Conservation (phyloP, 2,113 vertebrate species). For the Phylloscopus whistleri region DNA sequence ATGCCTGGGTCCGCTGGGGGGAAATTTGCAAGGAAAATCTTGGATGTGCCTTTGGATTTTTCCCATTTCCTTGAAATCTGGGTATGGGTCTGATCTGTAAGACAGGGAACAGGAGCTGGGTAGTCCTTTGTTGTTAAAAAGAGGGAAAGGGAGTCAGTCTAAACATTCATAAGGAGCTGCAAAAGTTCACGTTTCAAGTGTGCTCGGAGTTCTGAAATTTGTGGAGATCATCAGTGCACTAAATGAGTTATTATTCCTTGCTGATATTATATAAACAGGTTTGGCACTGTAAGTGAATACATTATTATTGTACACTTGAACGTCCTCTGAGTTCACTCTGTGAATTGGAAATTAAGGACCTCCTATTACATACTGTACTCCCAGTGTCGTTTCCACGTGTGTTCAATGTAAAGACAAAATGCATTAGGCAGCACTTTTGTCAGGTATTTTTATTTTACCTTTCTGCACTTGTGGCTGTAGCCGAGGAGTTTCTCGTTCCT, state of each 20-base stretch:
- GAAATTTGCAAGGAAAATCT: neutral
- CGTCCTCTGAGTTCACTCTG: conserved; percentile 41
- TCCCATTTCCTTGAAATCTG: neutral
- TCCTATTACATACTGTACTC: neutral
- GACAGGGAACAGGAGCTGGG: neutral
- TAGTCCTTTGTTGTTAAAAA: conserved; percentile 44
- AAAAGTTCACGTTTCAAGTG: neutral
- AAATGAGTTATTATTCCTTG: neutral
- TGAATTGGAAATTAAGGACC: conserved; percentile 39
- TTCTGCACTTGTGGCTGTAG: neutral
- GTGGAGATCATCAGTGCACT: neutral
- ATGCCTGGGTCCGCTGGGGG: neutral
- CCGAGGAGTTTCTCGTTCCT: neutral
- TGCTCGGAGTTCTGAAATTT: conserved; percentile 11
- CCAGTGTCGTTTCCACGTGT: neutral
- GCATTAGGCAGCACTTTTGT: neutral
- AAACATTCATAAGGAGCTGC: neutral
- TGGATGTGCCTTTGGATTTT: neutral
- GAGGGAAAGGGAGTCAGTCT: neutral
- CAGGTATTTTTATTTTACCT: conserved; percentile 4
- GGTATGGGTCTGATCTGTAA: neutral
- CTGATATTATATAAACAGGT: conserved; percentile 48
- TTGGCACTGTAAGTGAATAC: conserved; percentile 6
- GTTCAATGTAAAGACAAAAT: neutral
- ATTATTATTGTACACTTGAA: conserved; percentile 36